Evolutionary conservation across 1,140 invertebrate genomes (phyloP).

Genomic region (Drosophila novamexicana): DNA sequence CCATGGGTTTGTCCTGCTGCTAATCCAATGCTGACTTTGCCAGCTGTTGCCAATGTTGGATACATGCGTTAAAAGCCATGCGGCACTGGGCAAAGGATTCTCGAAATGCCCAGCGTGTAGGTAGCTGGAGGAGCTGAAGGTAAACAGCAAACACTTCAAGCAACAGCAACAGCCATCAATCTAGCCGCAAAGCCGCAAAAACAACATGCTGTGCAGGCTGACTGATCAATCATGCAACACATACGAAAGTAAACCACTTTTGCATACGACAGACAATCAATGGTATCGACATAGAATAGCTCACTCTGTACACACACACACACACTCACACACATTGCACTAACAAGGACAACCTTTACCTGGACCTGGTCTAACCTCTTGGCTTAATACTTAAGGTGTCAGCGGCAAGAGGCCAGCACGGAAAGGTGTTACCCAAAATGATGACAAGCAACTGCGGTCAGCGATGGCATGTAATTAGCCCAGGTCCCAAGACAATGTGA

Average conservation of each 20-base stretch:
- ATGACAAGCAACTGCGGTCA: conserved; percentile 40
- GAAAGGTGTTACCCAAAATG: conserved; percentile 44
- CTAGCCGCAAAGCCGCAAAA: conserved; percentile 42
- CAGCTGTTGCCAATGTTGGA: conserved; percentile 5
- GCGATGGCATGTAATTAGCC: conserved; percentile 35
- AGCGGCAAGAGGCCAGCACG: conserved; percentile 7
- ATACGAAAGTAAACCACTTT: conserved; percentile 3
- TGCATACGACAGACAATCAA: neutral
- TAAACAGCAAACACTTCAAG: neutral
- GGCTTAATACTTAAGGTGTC: conserved; percentile 38
- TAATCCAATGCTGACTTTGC: conserved; percentile 2
- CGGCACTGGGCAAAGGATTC: neutral
- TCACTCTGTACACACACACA: neutral
- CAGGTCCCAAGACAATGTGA: conserved; percentile 1
- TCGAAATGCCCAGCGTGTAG: neutral
- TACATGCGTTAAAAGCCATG: no score
- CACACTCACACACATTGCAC: neutral
- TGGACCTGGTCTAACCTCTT: neutral
- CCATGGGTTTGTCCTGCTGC: neutral
- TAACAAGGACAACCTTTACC: conserved; percentile 10
- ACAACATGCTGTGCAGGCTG: conserved; percentile 15
- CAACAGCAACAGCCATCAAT: conserved; percentile 33
- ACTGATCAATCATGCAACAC: conserved; percentile 51
- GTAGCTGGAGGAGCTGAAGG: conserved; percentile 1
- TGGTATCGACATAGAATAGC: neutral